Evolutionary conservation across 2,797 vertebrate species (phyloP), one percentile per base, ranked within the genome.

Genomic region (Sciaenops ocellatus): DNA sequence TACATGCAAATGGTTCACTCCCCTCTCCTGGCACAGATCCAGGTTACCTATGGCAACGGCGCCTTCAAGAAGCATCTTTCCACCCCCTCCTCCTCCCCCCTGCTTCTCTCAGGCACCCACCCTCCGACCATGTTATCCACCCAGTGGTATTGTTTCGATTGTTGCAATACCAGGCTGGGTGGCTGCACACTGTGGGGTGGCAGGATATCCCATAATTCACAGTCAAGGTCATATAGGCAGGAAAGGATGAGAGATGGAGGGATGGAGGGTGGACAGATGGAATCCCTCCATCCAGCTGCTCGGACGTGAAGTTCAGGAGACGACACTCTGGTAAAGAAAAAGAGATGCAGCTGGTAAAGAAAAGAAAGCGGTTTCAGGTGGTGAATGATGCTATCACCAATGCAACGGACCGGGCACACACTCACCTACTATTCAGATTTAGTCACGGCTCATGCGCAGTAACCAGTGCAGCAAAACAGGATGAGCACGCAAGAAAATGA

Each of bases 21-120:
- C 88, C 78, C 82, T 92, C 87, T 84, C 78, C 78, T 94, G 93
- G 95, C 93, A 93, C 85, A 70, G 76, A 90, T 93, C 92, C 92
- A 94, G 93, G 94, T 95, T 91, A 94, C 94, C 95, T 93, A 95
- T 95, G 93, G 95, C 95, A 96, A 96, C 95, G 62, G 90, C 87
- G 79, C 92, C 91, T 94, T 92, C 85, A 87, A 85, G 91, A 90
- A 90, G 83, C 87, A 85, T 89, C 85, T 82, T 78, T 81, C 59
- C 69, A 61, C 75, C 66, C 83, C 86, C 68, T 68, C 57, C 69
- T 65, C 72, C 76, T 22, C 67, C 68, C 69, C 57, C 66, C 65
- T 66, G 59, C 75, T 55, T 66, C 78, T 69, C 76, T 63, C 86
- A 81, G 78, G 85, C 91, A 84, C 69, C 89, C 90, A 67, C 86